A percentile compares a stretch with the other conserved stretches of the same genome.
These are phyloP conservation scores for Horisme vitalbata DNA, from an alignment of 2,888 invertebrate species.

Conservation along the genomic window DNA sequence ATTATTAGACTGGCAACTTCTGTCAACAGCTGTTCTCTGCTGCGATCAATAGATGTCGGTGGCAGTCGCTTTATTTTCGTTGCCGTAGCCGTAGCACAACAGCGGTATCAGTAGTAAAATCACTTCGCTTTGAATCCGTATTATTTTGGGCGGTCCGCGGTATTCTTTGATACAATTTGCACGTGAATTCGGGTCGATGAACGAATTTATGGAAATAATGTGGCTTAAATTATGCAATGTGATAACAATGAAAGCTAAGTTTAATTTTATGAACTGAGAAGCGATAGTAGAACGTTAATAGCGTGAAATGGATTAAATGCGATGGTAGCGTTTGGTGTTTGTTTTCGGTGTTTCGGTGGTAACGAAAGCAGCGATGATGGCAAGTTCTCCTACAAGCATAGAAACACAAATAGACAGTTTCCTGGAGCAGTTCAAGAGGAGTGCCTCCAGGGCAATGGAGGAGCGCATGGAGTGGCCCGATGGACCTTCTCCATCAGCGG, in stretches of 20 bases:
- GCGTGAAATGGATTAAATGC: conserved; percentile 56
- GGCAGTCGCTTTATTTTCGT: conserved; percentile 79
- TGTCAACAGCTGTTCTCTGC: conserved; percentile 61
- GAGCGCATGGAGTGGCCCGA: conserved; percentile 81
- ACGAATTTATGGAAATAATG: conserved; percentile 54
- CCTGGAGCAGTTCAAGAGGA: conserved; percentile 91
- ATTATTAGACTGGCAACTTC: conserved; percentile 53
- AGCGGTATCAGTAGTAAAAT: conserved; percentile 78
- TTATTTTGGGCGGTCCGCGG: conserved; percentile 62
- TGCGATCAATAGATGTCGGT: conserved; percentile 81
- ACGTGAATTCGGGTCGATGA: conserved; percentile 61
- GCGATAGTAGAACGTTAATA: conserved; percentile 40
- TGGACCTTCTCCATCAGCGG: conserved; percentile 67
- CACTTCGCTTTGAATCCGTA: conserved; percentile 57
- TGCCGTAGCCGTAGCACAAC: conserved; percentile 56
- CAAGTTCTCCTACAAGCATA: conserved; percentile 87
- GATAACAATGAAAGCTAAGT: conserved; percentile 31
- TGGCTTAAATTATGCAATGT: conserved; percentile 50
- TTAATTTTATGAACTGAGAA: conserved; percentile 27
- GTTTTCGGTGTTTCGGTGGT: conserved; percentile 78
- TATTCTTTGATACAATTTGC: conserved; percentile 58
- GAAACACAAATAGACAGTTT: conserved; percentile 93
- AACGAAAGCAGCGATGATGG: conserved; percentile 82
- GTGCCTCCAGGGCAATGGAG: conserved; percentile 90
- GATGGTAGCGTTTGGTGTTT: conserved; percentile 66